phyloP scores from a whole-genome alignment of 2,113 vertebrate species.

The Leptosomus discolor region DNA sequence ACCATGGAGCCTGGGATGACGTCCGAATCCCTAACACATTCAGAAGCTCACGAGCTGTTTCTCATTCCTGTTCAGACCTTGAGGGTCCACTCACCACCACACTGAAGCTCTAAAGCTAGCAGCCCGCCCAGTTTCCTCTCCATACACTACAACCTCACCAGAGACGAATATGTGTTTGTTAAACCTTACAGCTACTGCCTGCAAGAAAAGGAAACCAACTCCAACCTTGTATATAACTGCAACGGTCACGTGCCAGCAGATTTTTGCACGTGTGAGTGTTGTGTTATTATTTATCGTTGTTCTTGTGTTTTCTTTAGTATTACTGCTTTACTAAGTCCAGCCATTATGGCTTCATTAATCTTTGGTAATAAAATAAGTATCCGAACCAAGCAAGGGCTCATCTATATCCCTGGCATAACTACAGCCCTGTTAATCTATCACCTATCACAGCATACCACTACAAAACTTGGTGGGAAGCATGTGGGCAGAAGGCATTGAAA shows the following conservation, averaged over 20 bases:
- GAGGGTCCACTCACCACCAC: neutral
- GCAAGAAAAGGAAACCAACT: neutral
- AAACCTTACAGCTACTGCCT: neutral
- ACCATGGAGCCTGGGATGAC: neutral
- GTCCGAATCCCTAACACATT: accelerated
- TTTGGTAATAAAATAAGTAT: neutral
- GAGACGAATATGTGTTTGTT: neutral
- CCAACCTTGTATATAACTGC: accelerated
- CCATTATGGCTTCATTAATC: neutral
- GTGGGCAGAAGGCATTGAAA: neutral
- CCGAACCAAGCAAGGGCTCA: neutral
- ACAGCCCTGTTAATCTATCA: neutral
- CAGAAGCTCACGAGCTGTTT: neutral
- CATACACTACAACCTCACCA: neutral
- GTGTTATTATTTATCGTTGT: neutral
- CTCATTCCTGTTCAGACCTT: neutral
- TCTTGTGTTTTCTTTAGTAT: neutral
- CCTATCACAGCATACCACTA: no score
- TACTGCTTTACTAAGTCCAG: neutral
- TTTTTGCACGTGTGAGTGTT: neutral
- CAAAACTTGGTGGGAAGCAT: neutral
- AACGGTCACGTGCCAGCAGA: accelerated
- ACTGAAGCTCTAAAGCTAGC: neutral
- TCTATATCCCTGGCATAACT: neutral
- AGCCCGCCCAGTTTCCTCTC: neutral